Base-by-base conservation (phyloP, 2,113 vertebrate genomes). In the Arenaria interpres region DNA sequence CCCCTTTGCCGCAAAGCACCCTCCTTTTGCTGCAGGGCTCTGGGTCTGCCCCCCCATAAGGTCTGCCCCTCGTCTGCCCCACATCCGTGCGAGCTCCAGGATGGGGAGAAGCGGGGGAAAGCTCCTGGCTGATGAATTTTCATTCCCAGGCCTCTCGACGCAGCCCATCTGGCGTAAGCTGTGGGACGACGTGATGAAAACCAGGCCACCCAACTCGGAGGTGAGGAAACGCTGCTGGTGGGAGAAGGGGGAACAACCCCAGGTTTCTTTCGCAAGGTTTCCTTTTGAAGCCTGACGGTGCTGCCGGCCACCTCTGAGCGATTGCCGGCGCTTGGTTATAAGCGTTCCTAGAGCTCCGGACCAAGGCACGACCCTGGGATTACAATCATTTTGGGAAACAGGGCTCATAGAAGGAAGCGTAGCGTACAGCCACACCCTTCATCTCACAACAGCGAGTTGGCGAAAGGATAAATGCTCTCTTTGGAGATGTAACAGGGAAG, bases 111-210 rank as follows among this genome's bases (percentile, higher is more conserved):
- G 20, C 24, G 51, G 12, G 39, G 46, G 48, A 51, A 35, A 51
- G 25, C 4, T 0, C 50, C 25, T 4, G 0, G 7, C 45, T 79
- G 66, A 45, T 92, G 18, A 4, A 57, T 72, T 43, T 64, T 86
- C 66, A 89, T 73, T 48, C 11, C 41, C 62, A 99, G 99, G 99
- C 39, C 97, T 99, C 78, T 99, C 99, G 2, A 99, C 99, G 6
- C 96, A 98, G 88, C 94, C 97, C 48, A 96, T 98, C 69, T 99
- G 99, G 99, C 96, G 97, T 62, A 95, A 96, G 82, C 92, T 99
- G 62, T 98, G 99, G 88, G 97, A 97, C 6, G 98, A 99, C 4
- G 96, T 99, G 79, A 97, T 98, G 94, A 98, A 98, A 93, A 98
- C 98, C 72, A 98, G 98, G 85, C 98, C 97, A 4, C 97, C 97